Conservation (phyloP, 2,113 vertebrate species). For the Ranitomeya variabilis region DNA sequence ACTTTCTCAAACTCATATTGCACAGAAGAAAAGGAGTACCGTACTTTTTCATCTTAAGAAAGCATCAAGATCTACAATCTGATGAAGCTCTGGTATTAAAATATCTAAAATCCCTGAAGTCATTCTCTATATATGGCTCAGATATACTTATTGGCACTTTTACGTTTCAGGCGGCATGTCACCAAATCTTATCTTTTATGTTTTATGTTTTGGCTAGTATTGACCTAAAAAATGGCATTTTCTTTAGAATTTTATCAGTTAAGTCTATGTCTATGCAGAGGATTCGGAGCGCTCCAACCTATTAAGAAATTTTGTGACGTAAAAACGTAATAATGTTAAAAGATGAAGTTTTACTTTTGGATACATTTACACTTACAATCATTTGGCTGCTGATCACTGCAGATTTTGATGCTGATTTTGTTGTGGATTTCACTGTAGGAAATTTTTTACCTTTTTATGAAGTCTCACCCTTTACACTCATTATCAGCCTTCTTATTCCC, state of each 20-base stretch:
- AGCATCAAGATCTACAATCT: background rate
- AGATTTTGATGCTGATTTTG: too few species aligned
- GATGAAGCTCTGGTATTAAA: background rate
- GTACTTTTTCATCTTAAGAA: background rate
- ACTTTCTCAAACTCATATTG: background rate
- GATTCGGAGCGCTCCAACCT: too few species aligned
- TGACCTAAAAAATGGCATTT: background rate
- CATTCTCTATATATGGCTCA: background rate
- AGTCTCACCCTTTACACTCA: too few species aligned
- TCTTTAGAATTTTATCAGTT: background rate
- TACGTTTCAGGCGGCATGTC: background rate
- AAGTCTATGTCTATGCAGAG: too few species aligned
- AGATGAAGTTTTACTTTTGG: too few species aligned
- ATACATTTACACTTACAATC: too few species aligned
- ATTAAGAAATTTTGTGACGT: too few species aligned
- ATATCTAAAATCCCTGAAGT: background rate
- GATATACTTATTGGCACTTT: slow-evolving; percentile 2
- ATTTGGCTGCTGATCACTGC: too few species aligned
- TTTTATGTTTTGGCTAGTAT: background rate
- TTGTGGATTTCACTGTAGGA: too few species aligned
- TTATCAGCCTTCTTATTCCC: too few species aligned
- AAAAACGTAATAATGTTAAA: too few species aligned
- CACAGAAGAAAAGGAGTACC: background rate
- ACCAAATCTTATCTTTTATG: background rate
- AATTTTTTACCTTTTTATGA: too few species aligned